Evolutionary conservation across 2,888 invertebrate species (phyloP), one percentile per base, ranked within the genome.

Genomic region (Coelinius sp.): DNA sequence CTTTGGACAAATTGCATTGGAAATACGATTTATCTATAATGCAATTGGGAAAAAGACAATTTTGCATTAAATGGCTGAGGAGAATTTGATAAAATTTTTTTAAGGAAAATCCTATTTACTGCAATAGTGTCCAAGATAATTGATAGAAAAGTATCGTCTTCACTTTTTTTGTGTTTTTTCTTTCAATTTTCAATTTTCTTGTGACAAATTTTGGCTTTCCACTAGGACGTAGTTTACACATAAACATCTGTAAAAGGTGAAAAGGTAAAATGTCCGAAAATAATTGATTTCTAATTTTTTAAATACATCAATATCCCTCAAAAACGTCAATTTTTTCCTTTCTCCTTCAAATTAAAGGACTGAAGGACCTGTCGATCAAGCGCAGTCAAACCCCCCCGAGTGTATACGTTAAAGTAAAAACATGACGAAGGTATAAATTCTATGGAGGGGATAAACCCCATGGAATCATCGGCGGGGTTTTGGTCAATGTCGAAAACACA

Each of bases 401-500:
- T 49, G 59, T 56, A n/a, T n/a, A 53, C 70, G 70, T 31, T 66
- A n/a, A 35, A 63, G 67, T 66, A 25, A 59, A n/a, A 59, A 31
- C 59, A 59, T 59, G 59, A 59, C 31, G 59, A 59, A 59, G 59
- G 59, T 59, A 59, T 8, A 59, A 25, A 56, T 5, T 10, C 24
- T 1, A 24, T 56, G 31, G 31, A 59, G 35, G 17, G 59, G 35
- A 31, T 31, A 59, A 59, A 35, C 31, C 59, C 59, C 17, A 59
- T 59, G 35, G 81, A 84, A 82, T 84, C 83, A 84, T 85, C 79
- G 82, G 81, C 75, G 73, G 31, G 59, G 35, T 35, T 59, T 59
- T 76, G 78, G 77, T 77, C 76, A 79, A 83, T 82, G 85, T 87
- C 86, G 86, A 85, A 86, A 87, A 85, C 86, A 87, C 86, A 85